These are phyloP conservation scores for Dicentrarchus labrax DNA, from an alignment of 2,113 vertebrate genomes.

Conservation along the genomic window DNA sequence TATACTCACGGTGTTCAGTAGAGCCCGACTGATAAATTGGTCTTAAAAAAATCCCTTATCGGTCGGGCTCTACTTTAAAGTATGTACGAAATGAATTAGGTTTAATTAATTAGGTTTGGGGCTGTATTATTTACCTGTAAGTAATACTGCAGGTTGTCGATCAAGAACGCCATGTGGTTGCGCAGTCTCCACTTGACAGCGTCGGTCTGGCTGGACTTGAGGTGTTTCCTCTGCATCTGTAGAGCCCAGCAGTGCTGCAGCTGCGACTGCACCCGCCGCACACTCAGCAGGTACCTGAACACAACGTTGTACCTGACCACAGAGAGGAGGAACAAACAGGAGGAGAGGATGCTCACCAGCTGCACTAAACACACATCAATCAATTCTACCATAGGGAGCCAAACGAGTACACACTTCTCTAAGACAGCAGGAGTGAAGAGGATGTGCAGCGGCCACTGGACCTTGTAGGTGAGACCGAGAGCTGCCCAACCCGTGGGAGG, in stretches of 20 bases:
- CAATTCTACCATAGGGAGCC: neutral
- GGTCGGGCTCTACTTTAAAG: too few species aligned
- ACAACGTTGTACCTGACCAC: constrained; percentile 94
- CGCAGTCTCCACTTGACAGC: constrained; percentile 94
- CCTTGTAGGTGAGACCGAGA: constrained; percentile 95
- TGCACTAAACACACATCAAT: neutral
- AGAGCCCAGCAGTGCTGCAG: constrained; percentile 98
- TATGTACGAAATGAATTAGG: too few species aligned
- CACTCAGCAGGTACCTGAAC: constrained; percentile 96
- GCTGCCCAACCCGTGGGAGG: constrained; percentile 96
- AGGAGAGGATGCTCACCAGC: neutral
- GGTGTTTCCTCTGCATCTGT: constrained; percentile 97
- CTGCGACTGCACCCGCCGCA: constrained; percentile 95
- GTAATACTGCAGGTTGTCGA: constrained; percentile 99
- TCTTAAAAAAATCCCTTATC: too few species aligned
- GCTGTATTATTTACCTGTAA: constrained; percentile 87
- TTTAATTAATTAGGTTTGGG: neutral
- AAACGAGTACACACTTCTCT: constrained; percentile 90
- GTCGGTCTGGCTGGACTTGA: constrained; percentile 92
- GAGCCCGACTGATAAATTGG: too few species aligned
- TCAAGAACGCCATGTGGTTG: constrained; percentile 98
- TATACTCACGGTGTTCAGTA: too few species aligned
- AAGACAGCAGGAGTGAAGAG: constrained; percentile 97
- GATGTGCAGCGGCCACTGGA: constrained; percentile 98
- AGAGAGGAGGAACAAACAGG: neutral